Evolutionary conservation across 2,888 invertebrate species (phyloP).

Genomic region (Osmoderma eremita): DNA sequence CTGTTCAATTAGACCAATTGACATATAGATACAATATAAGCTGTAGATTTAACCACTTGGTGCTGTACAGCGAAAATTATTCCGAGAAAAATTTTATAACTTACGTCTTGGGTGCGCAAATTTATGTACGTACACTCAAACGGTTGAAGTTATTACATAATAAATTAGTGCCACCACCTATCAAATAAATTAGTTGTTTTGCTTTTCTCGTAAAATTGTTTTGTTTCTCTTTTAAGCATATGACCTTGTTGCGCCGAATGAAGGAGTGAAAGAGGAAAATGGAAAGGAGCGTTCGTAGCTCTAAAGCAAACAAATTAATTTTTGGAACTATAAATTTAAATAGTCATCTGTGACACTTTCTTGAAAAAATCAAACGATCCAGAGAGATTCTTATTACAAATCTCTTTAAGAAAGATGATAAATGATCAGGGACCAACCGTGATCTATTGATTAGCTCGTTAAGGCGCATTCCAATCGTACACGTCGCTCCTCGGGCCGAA

Average conservation of each 20-base stretch:
- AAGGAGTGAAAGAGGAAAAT: not conserved
- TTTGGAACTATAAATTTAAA: conserved; percentile 48
- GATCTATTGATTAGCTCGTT: conserved; percentile 67
- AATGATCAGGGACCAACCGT: conserved; percentile 64
- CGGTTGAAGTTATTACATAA: not conserved
- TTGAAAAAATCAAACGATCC: conserved; percentile 57
- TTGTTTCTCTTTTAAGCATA: not conserved
- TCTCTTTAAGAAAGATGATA: conserved; percentile 64
- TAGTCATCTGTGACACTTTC: conserved; percentile 60
- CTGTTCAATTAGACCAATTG: conserved; percentile 52
- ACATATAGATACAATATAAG: conserved; percentile 49
- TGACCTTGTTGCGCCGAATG: not conserved
- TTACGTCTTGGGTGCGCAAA: conserved; percentile 43
- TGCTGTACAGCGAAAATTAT: conserved; percentile 48
- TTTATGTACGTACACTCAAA: not conserved
- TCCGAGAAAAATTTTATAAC: conserved; percentile 45
- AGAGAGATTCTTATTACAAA: conserved; percentile 62
- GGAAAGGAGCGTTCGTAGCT: not conserved
- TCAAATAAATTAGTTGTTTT: too few species aligned
- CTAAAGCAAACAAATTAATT: conserved; percentile 47
- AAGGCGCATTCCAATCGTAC: conserved; percentile 61
- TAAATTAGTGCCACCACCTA: too few species aligned
- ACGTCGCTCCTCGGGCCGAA: conserved; percentile 49
- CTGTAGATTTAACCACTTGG: conserved; percentile 50
- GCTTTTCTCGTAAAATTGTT: too few species aligned